These are phyloP conservation scores for Trachelus troglodyta DNA, from an alignment of 2,888 invertebrate species.

Conservation along the genomic window DNA sequence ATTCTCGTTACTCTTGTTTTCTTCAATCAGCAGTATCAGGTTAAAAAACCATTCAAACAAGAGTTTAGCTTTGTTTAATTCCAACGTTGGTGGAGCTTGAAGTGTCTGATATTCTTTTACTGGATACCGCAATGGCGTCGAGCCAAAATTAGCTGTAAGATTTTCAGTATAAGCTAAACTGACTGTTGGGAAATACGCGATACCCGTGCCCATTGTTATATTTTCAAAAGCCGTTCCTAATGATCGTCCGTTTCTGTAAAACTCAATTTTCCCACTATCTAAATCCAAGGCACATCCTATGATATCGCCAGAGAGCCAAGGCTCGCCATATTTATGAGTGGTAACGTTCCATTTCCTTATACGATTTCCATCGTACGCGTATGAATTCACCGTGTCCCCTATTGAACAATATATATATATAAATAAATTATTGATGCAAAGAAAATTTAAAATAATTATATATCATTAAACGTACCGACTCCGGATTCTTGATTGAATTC, in stretches of 20 bases:
- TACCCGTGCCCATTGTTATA: conserved; percentile 77
- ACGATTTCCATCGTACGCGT: conserved; percentile 81
- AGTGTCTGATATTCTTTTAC: conserved; percentile 75
- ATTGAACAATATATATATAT: conserved; percentile 12
- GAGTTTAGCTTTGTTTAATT: conserved; percentile 60
- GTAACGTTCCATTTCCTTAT: conserved; percentile 79
- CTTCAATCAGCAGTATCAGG: conserved; percentile 36
- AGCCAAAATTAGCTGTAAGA: conserved; percentile 83
- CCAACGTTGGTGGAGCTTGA: conserved; percentile 66
- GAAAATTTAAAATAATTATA: not conserved
- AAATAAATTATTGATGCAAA: not conserved
- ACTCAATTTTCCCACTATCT: conserved; percentile 77
- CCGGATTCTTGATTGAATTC: conserved; percentile 83
- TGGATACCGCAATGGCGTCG: conserved; percentile 76
- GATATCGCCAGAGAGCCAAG: conserved; percentile 86
- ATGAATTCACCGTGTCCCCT: conserved; percentile 82
- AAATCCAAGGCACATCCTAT: conserved; percentile 79
- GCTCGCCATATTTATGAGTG: conserved; percentile 78
- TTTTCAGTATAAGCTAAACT: conserved; percentile 82
- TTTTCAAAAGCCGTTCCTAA: conserved; percentile 80
- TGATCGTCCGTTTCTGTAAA: conserved; percentile 80
- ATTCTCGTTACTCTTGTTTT: conserved; percentile 7
- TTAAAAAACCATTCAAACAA: conserved; percentile 68
- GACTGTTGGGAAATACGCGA: conserved; percentile 84
- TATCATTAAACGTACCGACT: conserved; percentile 65